Evolutionary conservation across 2,113 vertebrate species (phyloP).

Genomic region (Scolopax mira): DNA sequence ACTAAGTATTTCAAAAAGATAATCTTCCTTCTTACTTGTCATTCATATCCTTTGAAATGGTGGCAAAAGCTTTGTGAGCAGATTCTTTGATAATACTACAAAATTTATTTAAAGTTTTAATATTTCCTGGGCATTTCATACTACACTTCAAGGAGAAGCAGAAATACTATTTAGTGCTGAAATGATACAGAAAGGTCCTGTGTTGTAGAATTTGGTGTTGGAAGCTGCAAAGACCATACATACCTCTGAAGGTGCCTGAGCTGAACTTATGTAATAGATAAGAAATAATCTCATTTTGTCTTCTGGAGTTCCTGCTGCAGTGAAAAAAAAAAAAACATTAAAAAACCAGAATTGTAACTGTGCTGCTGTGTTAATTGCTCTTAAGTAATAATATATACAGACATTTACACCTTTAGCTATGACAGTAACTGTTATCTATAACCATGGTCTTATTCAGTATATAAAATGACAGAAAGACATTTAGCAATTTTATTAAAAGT

Average conservation of each 20-base stretch:
- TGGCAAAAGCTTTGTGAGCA: not conserved
- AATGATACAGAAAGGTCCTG: not conserved
- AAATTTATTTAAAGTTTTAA: not conserved
- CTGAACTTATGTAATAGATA: slow-evolving; percentile 93
- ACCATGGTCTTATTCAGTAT: not conserved
- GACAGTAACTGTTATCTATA: not conserved
- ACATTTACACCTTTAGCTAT: not conserved
- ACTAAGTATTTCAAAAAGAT: not conserved
- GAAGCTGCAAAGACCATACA: slow-evolving; percentile 60
- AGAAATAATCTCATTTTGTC: slow-evolving; percentile 99
- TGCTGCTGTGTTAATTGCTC: not conserved
- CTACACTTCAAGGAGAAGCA: not conserved
- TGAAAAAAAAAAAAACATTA: not conserved
- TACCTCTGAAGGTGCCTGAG: slow-evolving; percentile 92
- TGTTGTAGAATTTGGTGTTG: not conserved
- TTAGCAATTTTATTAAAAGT: not conserved
- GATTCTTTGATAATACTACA: not conserved
- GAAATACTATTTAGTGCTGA: not conserved
- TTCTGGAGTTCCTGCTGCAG: slow-evolving; percentile 92
- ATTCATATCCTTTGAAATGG: not conserved
- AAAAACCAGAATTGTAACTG: not conserved
- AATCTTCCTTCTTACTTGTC: not conserved
- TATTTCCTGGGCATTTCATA: not conserved
- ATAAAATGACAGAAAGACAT: not conserved
- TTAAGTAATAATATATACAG: not conserved